Conservation (phyloP, 2,113 vertebrate species). For the Myxocyprinus asiaticus region DNA sequence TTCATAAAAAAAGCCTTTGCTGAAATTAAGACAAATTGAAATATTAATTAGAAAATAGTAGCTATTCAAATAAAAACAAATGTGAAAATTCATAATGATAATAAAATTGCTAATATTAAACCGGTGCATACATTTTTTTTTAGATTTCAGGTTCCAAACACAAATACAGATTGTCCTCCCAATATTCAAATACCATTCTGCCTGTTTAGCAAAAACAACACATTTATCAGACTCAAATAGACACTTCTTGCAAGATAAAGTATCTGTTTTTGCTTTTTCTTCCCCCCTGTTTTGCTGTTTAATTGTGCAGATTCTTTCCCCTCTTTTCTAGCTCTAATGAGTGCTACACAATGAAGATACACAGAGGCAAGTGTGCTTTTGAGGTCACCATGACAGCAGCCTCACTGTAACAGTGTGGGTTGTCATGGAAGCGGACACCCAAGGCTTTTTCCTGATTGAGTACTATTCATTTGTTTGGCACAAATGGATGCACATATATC, state of each 20-base stretch:
- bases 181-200: too few species aligned
- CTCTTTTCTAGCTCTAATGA: slow-evolving; percentile 46
- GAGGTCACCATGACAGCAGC: slow-evolving; percentile 59
- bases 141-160: not conserved
- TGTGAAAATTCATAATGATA: too few species aligned
- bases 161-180: too few species aligned
- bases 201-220: too few species aligned
- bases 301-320: slow-evolving; percentile 29
- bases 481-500: slow-evolving; percentile 62
- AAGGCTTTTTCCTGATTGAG: slow-evolving; percentile 62
- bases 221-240: slow-evolving; percentile 10
- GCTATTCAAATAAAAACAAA: too few species aligned
- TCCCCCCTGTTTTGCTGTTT: slow-evolving; percentile 29
- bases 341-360: slow-evolving; percentile 50
- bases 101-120: too few species aligned
- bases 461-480: slow-evolving; percentile 61
- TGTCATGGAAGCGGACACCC: slow-evolving; percentile 68
- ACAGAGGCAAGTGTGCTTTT: slow-evolving; percentile 46
- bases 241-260: slow-evolving; percentile 8
- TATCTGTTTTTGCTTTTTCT: slow-evolving; percentile 8
- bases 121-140: not conserved
- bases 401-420: slow-evolving; percentile 58
- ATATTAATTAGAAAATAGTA: too few species aligned
- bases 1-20: too few species aligned
- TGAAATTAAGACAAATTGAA: too few species aligned